Conservation (phyloP, 2,113 vertebrate species). For the Mionectes macconnelli region DNA sequence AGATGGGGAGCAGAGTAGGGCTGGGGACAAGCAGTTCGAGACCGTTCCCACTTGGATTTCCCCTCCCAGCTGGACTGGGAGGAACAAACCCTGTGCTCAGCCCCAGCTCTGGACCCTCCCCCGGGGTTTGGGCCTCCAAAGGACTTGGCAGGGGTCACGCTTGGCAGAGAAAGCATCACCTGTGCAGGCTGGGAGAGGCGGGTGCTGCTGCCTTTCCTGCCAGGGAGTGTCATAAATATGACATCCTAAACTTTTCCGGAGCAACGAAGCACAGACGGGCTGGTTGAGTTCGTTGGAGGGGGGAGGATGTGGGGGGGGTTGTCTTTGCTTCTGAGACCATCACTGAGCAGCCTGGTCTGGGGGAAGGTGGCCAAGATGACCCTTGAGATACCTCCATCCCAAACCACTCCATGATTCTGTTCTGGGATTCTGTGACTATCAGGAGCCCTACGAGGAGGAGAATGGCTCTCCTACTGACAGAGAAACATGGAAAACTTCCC, state of each 20-base stretch:
- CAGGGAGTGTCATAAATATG: fast-evolving
- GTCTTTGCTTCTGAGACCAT: not conserved
- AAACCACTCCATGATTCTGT: not conserved
- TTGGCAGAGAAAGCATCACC: fast-evolving
- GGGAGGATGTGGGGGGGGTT: fast-evolving
- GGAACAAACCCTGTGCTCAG: fast-evolving
- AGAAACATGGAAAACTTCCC: fast-evolving
- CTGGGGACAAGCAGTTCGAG: not conserved
- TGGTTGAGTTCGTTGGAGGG: fast-evolving
- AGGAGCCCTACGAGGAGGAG: not conserved
- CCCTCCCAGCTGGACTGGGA: not conserved
- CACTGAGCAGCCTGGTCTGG: not conserved
- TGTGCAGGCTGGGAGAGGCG: fast-evolving
- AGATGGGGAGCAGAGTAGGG: not conserved
- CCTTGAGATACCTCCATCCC: not conserved
- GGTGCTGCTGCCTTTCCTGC: not conserved
- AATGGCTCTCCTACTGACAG: fast-evolving
- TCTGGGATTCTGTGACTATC: not conserved
- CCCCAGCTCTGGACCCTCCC: not conserved
- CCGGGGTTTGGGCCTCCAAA: fast-evolving
- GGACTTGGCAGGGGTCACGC: not conserved
- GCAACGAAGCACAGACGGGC: fast-evolving
- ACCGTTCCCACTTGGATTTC: not conserved
- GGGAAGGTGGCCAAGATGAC: not conserved
- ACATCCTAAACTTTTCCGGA: not conserved